Conservation (phyloP, 2,888 invertebrate species). For the Ectemnius cavifrons region DNA sequence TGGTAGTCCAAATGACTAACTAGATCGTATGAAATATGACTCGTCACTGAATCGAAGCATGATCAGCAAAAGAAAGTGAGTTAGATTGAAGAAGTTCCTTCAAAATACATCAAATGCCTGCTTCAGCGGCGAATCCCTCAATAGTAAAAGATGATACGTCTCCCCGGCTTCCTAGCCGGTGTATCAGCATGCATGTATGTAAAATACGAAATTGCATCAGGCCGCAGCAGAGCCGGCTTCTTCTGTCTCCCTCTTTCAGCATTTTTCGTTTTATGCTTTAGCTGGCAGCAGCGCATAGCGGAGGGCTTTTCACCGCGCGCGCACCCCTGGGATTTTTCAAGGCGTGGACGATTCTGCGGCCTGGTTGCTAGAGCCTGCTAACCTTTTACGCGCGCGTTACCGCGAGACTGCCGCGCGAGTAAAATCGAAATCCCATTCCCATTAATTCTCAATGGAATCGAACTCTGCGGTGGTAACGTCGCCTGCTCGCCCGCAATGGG, state of each 20-base stretch:
- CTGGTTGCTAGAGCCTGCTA: constrained; percentile 60
- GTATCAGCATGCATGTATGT: constrained; percentile 65
- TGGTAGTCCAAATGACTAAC: too few relatives aligned
- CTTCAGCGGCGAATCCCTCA: constrained; percentile 19
- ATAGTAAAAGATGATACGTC: constrained; percentile 24
- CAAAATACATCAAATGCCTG: constrained; percentile 15
- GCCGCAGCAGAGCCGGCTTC: constrained; percentile 34
- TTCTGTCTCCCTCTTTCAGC: constrained; percentile 33
- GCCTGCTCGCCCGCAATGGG: constrained; percentile 60
- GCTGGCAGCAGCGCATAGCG: constrained; percentile 23
- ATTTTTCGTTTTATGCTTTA: neutral
- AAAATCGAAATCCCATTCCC: constrained; percentile 72
- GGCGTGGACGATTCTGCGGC: constrained; percentile 57
- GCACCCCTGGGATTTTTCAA: constrained; percentile 46
- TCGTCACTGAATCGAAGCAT: too few relatives aligned
- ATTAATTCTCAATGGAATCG: constrained; percentile 74
- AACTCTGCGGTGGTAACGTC: constrained; percentile 68
- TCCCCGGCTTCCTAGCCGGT: constrained; percentile 11
- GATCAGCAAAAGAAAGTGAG: too few relatives aligned
- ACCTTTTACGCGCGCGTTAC: constrained; percentile 68
- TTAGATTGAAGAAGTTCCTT: too few relatives aligned
- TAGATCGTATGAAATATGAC: too few relatives aligned
- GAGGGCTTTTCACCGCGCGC: constrained; percentile 17
- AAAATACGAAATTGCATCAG: constrained; percentile 68
- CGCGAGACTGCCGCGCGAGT: constrained; percentile 50